Evolutionary conservation across 2,113 vertebrate genomes (phyloP).

Genomic region (Laticauda laticaudata): DNA sequence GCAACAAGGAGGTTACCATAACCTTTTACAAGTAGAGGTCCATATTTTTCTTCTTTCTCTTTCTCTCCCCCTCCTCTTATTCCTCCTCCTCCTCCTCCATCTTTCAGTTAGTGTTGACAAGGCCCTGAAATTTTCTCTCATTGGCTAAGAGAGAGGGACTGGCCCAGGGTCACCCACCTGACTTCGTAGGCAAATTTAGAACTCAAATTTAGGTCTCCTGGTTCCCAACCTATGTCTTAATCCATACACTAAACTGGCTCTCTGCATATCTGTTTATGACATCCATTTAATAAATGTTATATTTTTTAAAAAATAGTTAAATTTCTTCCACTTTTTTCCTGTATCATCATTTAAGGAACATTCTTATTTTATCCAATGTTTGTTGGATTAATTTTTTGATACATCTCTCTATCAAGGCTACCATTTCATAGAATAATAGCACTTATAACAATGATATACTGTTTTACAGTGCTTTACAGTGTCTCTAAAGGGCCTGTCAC

Average conservation of each 20-base stretch:
- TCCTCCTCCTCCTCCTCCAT: background rate
- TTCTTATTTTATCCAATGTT: conserved; percentile 57
- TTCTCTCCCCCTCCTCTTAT: background rate
- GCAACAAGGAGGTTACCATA: background rate
- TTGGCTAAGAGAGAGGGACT: background rate
- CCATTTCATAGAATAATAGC: conserved; percentile 20
- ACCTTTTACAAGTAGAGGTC: background rate
- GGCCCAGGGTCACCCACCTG: background rate
- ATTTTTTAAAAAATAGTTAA: background rate
- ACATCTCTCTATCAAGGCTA: conserved; percentile 41
- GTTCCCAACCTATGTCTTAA: background rate
- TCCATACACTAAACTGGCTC: background rate
- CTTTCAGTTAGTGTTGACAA: background rate
- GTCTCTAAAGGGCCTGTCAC: no score
- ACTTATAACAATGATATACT: no score
- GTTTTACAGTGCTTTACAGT: no score
- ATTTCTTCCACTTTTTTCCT: background rate
- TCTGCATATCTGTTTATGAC: background rate
- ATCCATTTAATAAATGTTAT: background rate
- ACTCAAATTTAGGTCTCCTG: background rate
- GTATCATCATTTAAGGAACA: conserved; percentile 27
- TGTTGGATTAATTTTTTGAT: conserved; percentile 35
- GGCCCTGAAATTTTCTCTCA: background rate
- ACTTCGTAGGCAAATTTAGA: background rate
- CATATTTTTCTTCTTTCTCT: background rate